Base-by-base conservation (phyloP, 2,888 invertebrate genomes). In the Griposia aprilina region DNA sequence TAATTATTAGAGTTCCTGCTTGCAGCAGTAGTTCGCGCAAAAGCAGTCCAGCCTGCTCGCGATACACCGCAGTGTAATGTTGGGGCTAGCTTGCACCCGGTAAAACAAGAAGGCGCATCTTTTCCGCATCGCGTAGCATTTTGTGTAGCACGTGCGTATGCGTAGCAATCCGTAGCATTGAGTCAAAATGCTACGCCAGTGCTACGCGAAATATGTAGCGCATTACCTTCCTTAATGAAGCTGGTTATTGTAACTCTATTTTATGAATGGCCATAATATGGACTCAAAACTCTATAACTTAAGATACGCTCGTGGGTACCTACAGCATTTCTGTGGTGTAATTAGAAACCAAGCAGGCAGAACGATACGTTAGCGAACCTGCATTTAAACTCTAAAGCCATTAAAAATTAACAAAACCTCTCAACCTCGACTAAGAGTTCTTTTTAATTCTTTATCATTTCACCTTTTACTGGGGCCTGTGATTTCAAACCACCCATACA, bases 371-470 rank as follows among this genome's bases (percentile, higher is more conserved):
- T 23, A 41, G 15, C 23, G 36, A 30, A 36, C 50, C 5, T 45
- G 52, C 20, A 55, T 77, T 17, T 13, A 62, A 60, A 36, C 30
- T 68, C 45, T 52, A 68, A 30, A 26, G 30, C 5, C 15, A 67
- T 60, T 60, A n/a, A 45, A 60, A 67, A 52, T 17, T 17, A 15
- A 30, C 26, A 41, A 60, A 60, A 67, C 10, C 48, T 45, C 71
- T 65, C 26, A 50, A 71, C 71, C 71, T 55, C 48, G 63, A 78
- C 63, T 30, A 50, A n/a, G 15, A 57, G 36, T 26, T 7, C 41
- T 5, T 41, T 41, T 41, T 41, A 6, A 30, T n/a, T 55, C 17
- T 2, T 36, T 1, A 36, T 69, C 41, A 57, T 57, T 30, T 65
- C 36, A 17, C 7, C 1, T 5, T 15, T 17, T 15, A 13, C 13